phyloP scores from a whole-genome alignment of 2,797 vertebrate species.

The Picus viridis region DNA sequence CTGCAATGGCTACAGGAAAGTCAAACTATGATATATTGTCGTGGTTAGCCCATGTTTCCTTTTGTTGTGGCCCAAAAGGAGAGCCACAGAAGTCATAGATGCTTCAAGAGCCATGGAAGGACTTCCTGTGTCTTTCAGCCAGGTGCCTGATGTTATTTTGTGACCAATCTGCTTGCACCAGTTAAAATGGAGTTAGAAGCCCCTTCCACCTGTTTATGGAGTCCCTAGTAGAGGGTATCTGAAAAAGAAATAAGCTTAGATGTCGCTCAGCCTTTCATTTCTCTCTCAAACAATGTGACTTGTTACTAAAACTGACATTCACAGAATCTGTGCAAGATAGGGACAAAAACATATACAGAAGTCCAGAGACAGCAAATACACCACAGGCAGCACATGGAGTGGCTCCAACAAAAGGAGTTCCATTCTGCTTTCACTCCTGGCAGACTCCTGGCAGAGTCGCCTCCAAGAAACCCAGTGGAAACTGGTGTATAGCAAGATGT shows the following conservation, averaged over 20 bases:
- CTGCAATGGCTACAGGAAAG: neutral
- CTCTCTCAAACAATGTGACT: neutral
- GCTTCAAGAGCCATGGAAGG: neutral
- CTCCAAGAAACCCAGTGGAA: neutral
- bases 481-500: neutral
- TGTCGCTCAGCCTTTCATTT: neutral
- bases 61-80: neutral
- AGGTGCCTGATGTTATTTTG: neutral
- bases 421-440: neutral
- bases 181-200: neutral
- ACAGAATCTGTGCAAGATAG: neutral
- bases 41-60: neutral
- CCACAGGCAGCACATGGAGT: neutral
- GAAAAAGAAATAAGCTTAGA: neutral
- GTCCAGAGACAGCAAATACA: neutral
- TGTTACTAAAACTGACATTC: neutral
- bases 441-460: neutral
- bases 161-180: neutral
- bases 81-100: neutral
- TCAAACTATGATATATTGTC: neutral
- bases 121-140: neutral
- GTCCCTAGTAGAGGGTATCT: neutral
- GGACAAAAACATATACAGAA: neutral
- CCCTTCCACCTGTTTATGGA: neutral
- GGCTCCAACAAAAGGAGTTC: neutral